Evolutionary conservation across 2,113 vertebrate genomes (phyloP).

Genomic region (Spea bombifrons): DNA sequence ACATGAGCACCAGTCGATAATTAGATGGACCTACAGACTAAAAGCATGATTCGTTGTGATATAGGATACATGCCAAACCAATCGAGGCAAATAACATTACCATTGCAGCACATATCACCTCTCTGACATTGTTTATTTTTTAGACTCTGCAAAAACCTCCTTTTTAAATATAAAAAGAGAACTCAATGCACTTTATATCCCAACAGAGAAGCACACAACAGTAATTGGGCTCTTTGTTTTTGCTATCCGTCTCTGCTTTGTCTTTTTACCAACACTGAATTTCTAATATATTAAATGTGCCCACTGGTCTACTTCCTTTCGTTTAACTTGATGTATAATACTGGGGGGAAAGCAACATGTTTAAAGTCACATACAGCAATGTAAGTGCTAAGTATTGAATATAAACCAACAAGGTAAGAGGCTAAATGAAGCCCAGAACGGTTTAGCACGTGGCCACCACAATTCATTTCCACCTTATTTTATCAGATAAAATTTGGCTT

Average conservation of each 20-base stretch:
- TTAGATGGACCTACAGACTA: not conserved
- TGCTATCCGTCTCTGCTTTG: slow-evolving; percentile 10
- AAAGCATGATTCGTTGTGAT: not conserved
- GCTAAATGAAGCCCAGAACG: not conserved
- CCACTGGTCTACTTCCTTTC: not conserved
- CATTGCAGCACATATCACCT: not conserved
- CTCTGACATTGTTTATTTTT: not conserved
- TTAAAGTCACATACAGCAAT: not conserved
- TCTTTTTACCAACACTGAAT: slow-evolving; percentile 12
- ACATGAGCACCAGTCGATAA: not conserved
- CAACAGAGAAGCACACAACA: not conserved
- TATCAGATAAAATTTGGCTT: too few species aligned
- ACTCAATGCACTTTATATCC: slow-evolving; percentile 3
- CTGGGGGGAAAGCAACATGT: not conserved
- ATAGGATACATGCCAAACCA: not conserved
- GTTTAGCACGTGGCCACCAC: too few species aligned
- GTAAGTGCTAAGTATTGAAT: not conserved
- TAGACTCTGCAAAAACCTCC: not conserved
- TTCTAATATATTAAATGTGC: slow-evolving; percentile 20
- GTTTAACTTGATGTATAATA: slow-evolving; percentile 1
- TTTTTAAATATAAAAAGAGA: not conserved
- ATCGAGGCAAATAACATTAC: not conserved
- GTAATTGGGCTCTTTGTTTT: slow-evolving; percentile 34
- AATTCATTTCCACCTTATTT: too few species aligned
- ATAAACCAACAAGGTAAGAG: slow-evolving; percentile 6